A percentile compares a stretch with the other conserved stretches of the same genome.
Conservation (phyloP, 2,888 invertebrate genomes). For the Torymus tubicola region DNA sequence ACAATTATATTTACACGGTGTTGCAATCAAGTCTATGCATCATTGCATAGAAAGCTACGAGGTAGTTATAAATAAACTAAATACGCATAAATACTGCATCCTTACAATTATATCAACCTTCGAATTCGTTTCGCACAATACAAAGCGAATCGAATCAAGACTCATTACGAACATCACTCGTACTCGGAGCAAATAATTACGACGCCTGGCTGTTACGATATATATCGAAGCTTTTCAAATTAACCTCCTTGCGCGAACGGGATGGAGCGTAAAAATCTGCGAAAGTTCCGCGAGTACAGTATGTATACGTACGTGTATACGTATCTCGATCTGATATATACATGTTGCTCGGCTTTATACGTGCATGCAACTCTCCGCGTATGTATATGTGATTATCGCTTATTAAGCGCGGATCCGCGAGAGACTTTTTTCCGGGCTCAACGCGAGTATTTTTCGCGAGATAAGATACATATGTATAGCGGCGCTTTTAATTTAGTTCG, state of each 20-base stretch:
- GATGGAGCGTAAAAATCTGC: slow-evolving; percentile 19
- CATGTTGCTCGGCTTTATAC: background rate
- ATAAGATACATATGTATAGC: slow-evolving; percentile 20
- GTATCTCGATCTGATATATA: slow-evolving; percentile 28
- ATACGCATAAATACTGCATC: too few species aligned
- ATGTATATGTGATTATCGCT: background rate
- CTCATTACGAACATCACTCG: too few species aligned
- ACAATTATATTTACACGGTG: too few species aligned
- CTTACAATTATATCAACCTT: too few species aligned
- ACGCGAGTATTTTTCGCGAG: slow-evolving; percentile 26
- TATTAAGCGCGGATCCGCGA: slow-evolving; percentile 14
- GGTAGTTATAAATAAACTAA: too few species aligned
- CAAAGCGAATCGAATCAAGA: background rate
- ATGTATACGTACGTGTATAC: background rate
- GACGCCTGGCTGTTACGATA: background rate
- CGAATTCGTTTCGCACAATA: too few species aligned
- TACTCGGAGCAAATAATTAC: too few species aligned
- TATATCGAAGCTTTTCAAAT: slow-evolving; percentile 47
- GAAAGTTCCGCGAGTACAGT: slow-evolving; percentile 26
- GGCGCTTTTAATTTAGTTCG: slow-evolving; percentile 11
- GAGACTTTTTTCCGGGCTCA: background rate
- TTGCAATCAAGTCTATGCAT: too few species aligned
- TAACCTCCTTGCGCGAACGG: slow-evolving; percentile 47
- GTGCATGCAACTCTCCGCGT: too few species aligned
- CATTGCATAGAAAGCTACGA: too few species aligned